A percentile compares a stretch with the other conserved stretches of the same genome.
Evolutionary conservation across 2,888 invertebrate genomes (phyloP).

Genomic region (Belgica antarctica): DNA sequence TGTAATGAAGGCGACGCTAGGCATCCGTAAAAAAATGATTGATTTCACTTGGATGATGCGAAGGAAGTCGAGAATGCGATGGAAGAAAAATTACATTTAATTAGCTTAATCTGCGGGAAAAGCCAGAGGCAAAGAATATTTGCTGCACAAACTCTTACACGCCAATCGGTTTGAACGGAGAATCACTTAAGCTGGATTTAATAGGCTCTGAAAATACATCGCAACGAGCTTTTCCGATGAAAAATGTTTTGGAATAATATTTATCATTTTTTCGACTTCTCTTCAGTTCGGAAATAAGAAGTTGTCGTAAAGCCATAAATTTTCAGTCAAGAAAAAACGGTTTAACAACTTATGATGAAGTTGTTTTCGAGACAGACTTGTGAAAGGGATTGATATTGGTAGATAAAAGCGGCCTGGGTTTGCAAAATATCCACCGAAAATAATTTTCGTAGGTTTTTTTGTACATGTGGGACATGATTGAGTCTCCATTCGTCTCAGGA

Average conservation of each 20-base stretch:
- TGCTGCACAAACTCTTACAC: slow-evolving; percentile 20
- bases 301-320: slow-evolving; percentile 27
- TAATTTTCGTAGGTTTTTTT: no score
- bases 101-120: slow-evolving; percentile 22
- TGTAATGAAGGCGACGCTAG: background rate
- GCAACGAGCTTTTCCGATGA: background rate
- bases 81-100: slow-evolving; percentile 35
- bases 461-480: no score
- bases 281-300: slow-evolving; percentile 3
- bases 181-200: slow-evolving; percentile 27
- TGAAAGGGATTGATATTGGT: no score
- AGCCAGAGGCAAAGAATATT: slow-evolving; percentile 17
- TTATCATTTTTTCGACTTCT: slow-evolving; percentile 14
- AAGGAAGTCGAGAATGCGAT: slow-evolving; percentile 3
- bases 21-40: slow-evolving; percentile 31
- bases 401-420: no score
- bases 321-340: slow-evolving; percentile 2
- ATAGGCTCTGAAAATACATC: slow-evolving; percentile 25
- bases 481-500: no score
- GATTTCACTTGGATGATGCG: slow-evolving; percentile 26
- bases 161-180: background rate
- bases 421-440: no score
- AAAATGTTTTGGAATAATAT: slow-evolving; percentile 18
- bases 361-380: no score
- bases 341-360: slow-evolving; percentile 22